Evolutionary conservation across 1,140 invertebrate genomes (phyloP).

Genomic region (Drosophila virilis): DNA sequence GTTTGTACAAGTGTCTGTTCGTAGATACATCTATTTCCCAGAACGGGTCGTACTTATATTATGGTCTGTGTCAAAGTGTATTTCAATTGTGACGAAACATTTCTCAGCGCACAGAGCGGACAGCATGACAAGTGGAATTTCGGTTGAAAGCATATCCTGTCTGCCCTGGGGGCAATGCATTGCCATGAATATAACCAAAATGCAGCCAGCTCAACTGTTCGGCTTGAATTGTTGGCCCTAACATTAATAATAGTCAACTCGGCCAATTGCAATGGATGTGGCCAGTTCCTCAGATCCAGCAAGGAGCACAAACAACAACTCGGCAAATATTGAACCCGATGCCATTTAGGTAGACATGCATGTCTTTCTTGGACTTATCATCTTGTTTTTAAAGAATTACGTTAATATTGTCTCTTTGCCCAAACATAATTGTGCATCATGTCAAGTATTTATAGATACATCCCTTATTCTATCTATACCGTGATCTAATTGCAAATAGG

Average conservation of each 20-base stretch:
- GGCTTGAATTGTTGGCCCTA: constrained; percentile 9
- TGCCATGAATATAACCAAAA: constrained; percentile 14
- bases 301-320: not conserved
- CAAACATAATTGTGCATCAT: not conserved
- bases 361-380: not conserved
- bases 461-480: not conserved
- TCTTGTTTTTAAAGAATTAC: not conserved
- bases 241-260: constrained; percentile 42
- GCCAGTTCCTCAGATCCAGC: not conserved
- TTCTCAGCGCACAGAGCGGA: constrained; percentile 23
- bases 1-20: not conserved
- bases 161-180: not conserved
- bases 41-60: not conserved
- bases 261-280: constrained; percentile 3
- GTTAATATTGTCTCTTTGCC: not conserved
- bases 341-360: too few relatives aligned
- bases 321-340: not conserved
- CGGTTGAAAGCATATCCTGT: constrained; percentile 73
- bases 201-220: not conserved
- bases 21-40: not conserved
- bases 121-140: constrained; percentile 76
- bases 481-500: too few relatives aligned
- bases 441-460: not conserved
- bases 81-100: constrained; percentile 40
- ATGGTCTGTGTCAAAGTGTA: constrained; percentile 24